These are phyloP conservation scores for Lophius piscatorius DNA, from an alignment of 2,113 vertebrate species.

Conservation along the genomic window DNA sequence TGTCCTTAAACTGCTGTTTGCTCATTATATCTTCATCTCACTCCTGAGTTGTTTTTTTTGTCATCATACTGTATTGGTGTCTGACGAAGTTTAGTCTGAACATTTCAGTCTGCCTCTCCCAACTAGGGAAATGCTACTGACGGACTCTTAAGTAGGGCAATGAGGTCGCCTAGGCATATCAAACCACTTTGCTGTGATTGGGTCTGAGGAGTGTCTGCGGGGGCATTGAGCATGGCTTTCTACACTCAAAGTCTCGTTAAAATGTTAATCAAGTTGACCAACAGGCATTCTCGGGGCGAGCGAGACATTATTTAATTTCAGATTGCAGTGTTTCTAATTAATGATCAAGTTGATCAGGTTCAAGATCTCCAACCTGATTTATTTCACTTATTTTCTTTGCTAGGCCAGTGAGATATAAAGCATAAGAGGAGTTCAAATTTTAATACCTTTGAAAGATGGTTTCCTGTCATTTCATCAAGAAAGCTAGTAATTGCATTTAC, in stretches of 20 bases:
- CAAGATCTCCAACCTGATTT: slow-evolving; percentile 48
- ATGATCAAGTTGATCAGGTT: slow-evolving; percentile 43
- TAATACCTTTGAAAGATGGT: neutral
- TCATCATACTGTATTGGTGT: no score
- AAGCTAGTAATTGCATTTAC: slow-evolving; percentile 17
- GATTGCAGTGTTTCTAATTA: slow-evolving; percentile 57
- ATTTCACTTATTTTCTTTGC: slow-evolving; percentile 33
- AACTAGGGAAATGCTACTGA: no score
- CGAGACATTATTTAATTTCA: slow-evolving; percentile 60
- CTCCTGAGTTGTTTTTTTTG: slow-evolving; percentile 1
- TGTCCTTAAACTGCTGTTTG: no score
- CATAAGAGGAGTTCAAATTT: neutral
- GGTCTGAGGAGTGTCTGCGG: neutral
- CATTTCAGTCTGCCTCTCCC: no score
- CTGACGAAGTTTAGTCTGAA: slow-evolving; percentile 73
- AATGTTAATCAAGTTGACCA: slow-evolving; percentile 85
- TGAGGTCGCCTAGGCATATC: no score
- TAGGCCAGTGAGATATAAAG: slow-evolving; percentile 32
- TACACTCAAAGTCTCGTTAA: slow-evolving; percentile 68
- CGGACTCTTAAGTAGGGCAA: no score
- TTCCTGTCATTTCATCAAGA: slow-evolving; percentile 4
- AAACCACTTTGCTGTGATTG: slow-evolving; percentile 3
- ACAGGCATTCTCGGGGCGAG: slow-evolving; percentile 80
- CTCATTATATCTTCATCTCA: slow-evolving; percentile 5
- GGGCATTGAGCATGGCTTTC: slow-evolving; percentile 44